Evolutionary conservation across 2,888 invertebrate genomes (phyloP), one percentile per base, ranked within the genome.

Genomic region (Drosophila glabriapex): DNA sequence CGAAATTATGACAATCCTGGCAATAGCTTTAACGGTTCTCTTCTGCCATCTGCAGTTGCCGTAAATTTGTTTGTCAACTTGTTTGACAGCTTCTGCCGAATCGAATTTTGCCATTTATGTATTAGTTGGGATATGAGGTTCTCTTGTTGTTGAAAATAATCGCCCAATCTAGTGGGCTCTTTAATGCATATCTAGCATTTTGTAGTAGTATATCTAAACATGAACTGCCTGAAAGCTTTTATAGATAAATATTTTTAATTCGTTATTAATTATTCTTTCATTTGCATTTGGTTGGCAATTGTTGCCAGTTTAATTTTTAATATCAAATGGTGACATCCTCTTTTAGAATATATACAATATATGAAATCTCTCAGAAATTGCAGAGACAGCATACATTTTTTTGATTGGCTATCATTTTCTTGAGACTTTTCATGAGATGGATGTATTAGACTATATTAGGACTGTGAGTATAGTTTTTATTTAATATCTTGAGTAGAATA

Each of bases 51-150:
- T 61, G 50, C 54, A 68, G 69, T 70, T 79, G 78, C 78, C 69
- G 84, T 90, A 85, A 91, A 85, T 91, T 91, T 87, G 91, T 80
- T 90, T 80, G 86, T 91, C 89, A 88, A 87, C 86, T 91, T 88
- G 91, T 78, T 68, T 56, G 73, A 83, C 78, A 69, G 68, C 41
- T 43, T 39, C 46, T 53, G 39, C 49, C 58, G 46, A 71, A 76
- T 55, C 50, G 55, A 61, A 29, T 65, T 53, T 43, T 41, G 28
- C 62, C 76, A 19, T 46, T 46, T 25, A 63, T 14, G 19, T 55
- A 28, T 79, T 74, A 63, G 60, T 28, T 43, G 31, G 22, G 22
- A 10, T 22, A 53, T 41, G 31, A 37, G 46, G 54, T 54, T 62
- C 14, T 19, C 7, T 37, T 6, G 16, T 31, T 19, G 53, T 33